Evolutionary conservation across 2,888 invertebrate genomes (phyloP).

Genomic region (Eueremaeus valkanovi): DNA sequence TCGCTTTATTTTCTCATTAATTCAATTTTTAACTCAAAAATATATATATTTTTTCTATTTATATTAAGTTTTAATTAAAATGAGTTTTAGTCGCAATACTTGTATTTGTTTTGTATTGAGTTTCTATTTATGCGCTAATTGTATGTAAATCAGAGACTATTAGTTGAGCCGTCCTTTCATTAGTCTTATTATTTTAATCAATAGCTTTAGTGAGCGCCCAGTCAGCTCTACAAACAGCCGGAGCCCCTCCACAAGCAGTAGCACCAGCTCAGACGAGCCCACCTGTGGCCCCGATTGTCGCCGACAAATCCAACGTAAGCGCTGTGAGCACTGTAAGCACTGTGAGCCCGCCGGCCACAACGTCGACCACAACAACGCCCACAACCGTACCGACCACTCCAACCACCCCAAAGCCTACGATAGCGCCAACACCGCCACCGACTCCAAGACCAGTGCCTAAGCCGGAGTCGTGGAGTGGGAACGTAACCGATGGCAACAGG

Average conservation of each 20-base stretch:
- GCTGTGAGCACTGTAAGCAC: constrained; percentile 52
- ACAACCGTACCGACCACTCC: constrained; percentile 53
- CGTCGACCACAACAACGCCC: constrained; percentile 50
- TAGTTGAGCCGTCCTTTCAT: too few relatives aligned
- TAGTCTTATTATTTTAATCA: too few relatives aligned
- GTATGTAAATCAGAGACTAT: too few relatives aligned
- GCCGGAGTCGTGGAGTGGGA: neutral
- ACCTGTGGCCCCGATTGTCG: neutral
- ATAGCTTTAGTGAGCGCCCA: constrained; percentile 49
- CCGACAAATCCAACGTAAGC: neutral
- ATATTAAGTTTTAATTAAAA: too few relatives aligned
- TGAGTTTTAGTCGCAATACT: too few relatives aligned
- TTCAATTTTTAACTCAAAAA: too few relatives aligned
- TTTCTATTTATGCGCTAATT: too few relatives aligned
- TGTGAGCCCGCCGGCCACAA: constrained; percentile 53
- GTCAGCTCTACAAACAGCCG: neutral
- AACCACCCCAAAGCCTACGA: constrained; percentile 49
- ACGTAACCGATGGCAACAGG: constrained; percentile 50
- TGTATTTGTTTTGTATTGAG: too few relatives aligned
- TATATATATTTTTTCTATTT: too few relatives aligned
- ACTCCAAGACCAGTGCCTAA: constrained; percentile 24
- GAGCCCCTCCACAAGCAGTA: neutral
- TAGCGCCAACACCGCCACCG: constrained; percentile 46
- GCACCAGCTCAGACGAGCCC: neutral
- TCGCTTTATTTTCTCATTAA: too few relatives aligned